Conservation (phyloP, 2,888 invertebrate species). For the Capitulum mitella region DNA sequence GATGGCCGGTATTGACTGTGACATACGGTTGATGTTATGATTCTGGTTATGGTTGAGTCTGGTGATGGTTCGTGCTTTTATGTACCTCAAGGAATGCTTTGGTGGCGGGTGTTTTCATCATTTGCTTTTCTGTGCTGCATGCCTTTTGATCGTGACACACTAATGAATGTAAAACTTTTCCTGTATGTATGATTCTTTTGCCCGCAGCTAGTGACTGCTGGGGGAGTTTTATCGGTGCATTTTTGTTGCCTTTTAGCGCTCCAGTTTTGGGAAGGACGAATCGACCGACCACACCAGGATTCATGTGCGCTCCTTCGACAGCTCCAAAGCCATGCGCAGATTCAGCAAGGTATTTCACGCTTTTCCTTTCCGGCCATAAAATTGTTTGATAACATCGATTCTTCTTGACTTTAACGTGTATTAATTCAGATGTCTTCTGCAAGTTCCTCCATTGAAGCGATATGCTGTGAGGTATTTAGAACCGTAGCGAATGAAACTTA, state of each 20-base stretch:
- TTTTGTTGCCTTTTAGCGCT: neutral
- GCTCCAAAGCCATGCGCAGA: slow-evolving; percentile 15
- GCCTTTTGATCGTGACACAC: too few species aligned
- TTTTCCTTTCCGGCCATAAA: too few species aligned
- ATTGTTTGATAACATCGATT: too few species aligned
- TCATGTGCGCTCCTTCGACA: slow-evolving; percentile 13
- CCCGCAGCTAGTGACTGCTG: too few species aligned
- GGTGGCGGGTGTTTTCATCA: neutral
- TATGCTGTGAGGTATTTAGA: too few species aligned
- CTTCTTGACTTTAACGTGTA: too few species aligned
- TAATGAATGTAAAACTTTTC: too few species aligned
- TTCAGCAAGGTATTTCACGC: slow-evolving; percentile 23
- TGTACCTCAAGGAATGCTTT: neutral
- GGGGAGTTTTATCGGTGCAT: neutral
- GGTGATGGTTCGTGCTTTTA: neutral
- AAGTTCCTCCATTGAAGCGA: too few species aligned
- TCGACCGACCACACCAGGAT: slow-evolving; percentile 1
- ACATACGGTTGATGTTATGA: neutral
- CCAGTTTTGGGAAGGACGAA: neutral
- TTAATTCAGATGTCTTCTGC: too few species aligned
- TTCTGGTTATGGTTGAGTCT: neutral
- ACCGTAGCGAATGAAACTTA: too few species aligned
- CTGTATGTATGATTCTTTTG: too few species aligned
- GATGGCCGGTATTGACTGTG: neutral
- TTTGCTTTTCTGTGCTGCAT: too few species aligned